A percentile compares a stretch with the other conserved stretches of the same genome.
Conservation (phyloP, 2,113 vertebrate species). For the Sterrhoptilus dennistouni region DNA sequence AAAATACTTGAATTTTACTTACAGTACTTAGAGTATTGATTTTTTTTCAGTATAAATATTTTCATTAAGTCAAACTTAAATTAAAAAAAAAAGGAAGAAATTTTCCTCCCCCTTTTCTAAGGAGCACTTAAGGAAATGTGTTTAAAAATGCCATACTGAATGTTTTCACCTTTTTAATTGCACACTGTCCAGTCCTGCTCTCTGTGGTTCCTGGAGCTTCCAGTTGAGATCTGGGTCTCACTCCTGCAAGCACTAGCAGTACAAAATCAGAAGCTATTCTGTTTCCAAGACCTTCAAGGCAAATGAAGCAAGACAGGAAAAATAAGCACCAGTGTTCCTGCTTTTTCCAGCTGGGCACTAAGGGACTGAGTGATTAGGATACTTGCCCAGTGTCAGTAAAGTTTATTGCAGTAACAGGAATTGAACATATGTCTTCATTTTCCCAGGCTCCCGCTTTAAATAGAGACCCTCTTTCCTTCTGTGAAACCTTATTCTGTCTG, state of each 20-base stretch:
- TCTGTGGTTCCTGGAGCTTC: not conserved
- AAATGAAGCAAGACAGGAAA: constrained; percentile 30
- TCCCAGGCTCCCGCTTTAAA: not conserved
- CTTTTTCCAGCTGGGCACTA: not conserved
- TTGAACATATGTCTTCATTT: not conserved
- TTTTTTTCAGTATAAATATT: not conserved
- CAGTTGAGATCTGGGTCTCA: not conserved
- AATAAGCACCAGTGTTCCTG: not conserved
- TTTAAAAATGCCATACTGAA: not conserved
- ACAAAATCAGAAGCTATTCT: not conserved
- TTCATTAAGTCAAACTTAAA: not conserved
- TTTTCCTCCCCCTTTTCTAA: not conserved
- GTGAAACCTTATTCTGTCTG: constrained; percentile 18
- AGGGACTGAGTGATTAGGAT: not conserved
- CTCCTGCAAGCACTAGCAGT: not conserved
- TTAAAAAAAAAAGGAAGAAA: not conserved
- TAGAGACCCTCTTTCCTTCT: constrained; percentile 2
- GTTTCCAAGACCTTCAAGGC: not conserved
- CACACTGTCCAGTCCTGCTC: not conserved
- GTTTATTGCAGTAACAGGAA: constrained; percentile 10
- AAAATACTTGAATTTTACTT: not conserved
- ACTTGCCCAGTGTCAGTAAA: not conserved
- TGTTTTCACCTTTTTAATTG: not conserved
- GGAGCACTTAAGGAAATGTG: not conserved
- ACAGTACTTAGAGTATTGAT: too few relatives aligned